Percentiles rank a stretch among this genome's conserved stretches.
Evolutionary conservation across 2,113 vertebrate genomes (phyloP).

Genomic region (Heptranchias perlo): DNA sequence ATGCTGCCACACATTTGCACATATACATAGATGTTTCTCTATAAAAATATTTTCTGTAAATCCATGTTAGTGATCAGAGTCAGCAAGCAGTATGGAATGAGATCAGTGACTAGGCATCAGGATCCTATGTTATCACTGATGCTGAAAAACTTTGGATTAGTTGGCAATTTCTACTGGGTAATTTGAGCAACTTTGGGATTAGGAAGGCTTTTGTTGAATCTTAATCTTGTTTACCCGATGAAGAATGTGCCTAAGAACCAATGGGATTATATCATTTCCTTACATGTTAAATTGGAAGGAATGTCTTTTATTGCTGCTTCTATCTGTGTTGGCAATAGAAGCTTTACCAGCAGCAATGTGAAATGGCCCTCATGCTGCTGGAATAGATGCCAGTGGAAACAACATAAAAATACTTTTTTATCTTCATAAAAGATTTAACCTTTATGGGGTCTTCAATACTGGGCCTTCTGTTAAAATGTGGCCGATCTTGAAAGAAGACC

Average conservation of each 20-base stretch:
- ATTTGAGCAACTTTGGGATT: background rate
- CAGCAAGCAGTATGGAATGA: background rate
- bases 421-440: background rate
- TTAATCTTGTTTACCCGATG: background rate
- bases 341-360: background rate
- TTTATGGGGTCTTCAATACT: background rate
- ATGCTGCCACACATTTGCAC: background rate
- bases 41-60: background rate
- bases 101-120: background rate
- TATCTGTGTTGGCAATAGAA: background rate
- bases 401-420: background rate
- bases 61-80: background rate
- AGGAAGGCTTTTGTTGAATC: background rate
- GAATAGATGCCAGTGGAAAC: background rate
- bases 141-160: background rate
- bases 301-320: background rate
- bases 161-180: background rate
- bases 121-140: background rate
- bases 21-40: background rate
- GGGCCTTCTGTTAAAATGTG: background rate
- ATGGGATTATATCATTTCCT: background rate
- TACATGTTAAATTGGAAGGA: background rate
- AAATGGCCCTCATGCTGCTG: background rate
- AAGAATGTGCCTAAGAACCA: background rate
- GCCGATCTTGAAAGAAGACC: background rate